Evolutionary conservation across 1,140 invertebrate genomes (phyloP).

Genomic region (Euwallacea fornicatus): DNA sequence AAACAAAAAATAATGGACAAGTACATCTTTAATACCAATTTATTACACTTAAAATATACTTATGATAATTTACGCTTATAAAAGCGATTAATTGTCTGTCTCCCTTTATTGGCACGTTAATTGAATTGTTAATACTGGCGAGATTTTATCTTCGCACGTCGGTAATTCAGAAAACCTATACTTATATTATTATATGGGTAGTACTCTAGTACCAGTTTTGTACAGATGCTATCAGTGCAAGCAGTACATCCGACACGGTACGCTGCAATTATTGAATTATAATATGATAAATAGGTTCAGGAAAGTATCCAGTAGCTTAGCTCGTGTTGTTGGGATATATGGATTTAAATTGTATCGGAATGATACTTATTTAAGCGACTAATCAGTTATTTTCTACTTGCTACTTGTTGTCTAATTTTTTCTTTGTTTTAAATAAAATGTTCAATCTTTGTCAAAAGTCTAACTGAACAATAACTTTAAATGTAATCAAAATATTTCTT

Average conservation of each 20-base stretch:
- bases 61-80: constrained; percentile 11
- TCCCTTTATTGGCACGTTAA: constrained; percentile 10
- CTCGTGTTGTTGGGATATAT: too few relatives aligned
- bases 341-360: too few relatives aligned
- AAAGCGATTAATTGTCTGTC: constrained; percentile 1
- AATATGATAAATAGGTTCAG: too few relatives aligned
- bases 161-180: constrained; percentile 20
- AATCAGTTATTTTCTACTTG: too few relatives aligned
- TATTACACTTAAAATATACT: constrained; percentile 18
- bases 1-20: not conserved
- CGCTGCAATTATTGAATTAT: constrained; percentile 16
- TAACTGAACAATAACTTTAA: too few relatives aligned
- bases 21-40: constrained; percentile 3
- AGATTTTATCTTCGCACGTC: constrained; percentile 17
- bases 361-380: too few relatives aligned
- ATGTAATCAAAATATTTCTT: too few relatives aligned
- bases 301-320: too few relatives aligned
- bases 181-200: constrained; percentile 23
- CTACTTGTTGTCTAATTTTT: too few relatives aligned
- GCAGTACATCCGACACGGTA: constrained; percentile 14
- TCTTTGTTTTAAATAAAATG: too few relatives aligned
- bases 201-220: constrained; percentile 21
- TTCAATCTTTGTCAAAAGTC: too few relatives aligned
- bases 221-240: constrained; percentile 12
- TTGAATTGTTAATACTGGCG: constrained; percentile 12